Evolutionary conservation across 2,888 invertebrate genomes (phyloP).

Genomic region (Calameuta filiformis): DNA sequence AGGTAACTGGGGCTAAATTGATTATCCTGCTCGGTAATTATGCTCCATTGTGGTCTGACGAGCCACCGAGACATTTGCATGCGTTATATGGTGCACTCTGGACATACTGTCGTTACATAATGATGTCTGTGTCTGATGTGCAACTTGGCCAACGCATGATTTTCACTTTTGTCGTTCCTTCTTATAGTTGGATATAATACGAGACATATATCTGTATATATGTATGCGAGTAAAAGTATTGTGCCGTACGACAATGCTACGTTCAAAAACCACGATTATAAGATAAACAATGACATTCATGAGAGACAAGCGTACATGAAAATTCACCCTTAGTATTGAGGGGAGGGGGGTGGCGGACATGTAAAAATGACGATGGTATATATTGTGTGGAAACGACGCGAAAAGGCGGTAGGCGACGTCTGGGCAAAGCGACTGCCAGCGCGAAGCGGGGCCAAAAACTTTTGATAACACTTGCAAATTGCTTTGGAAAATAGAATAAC

Average conservation of each 20-base stretch:
- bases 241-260: neutral
- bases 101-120: neutral
- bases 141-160: neutral
- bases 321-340: neutral
- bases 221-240: neutral
- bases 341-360: neutral
- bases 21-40: conserved; percentile 1
- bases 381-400: neutral
- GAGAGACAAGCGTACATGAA: neutral
- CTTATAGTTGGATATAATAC: neutral
- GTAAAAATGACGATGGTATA: neutral
- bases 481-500: conserved; percentile 66
- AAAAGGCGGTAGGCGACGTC: conserved; percentile 12
- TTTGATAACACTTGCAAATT: conserved; percentile 66
- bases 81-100: neutral
- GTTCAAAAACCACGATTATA: neutral
- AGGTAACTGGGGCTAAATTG: neutral
- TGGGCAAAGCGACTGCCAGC: conserved; percentile 29
- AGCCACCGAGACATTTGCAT: neutral
- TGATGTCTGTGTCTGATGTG: neutral
- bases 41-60: neutral
- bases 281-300: neutral
- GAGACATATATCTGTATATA: neutral
- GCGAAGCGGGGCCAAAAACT: conserved; percentile 48
- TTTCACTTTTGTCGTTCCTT: neutral